These are phyloP conservation scores for Borostomias antarcticus DNA, from an alignment of 2,797 vertebrate genomes.

Conservation along the genomic window DNA sequence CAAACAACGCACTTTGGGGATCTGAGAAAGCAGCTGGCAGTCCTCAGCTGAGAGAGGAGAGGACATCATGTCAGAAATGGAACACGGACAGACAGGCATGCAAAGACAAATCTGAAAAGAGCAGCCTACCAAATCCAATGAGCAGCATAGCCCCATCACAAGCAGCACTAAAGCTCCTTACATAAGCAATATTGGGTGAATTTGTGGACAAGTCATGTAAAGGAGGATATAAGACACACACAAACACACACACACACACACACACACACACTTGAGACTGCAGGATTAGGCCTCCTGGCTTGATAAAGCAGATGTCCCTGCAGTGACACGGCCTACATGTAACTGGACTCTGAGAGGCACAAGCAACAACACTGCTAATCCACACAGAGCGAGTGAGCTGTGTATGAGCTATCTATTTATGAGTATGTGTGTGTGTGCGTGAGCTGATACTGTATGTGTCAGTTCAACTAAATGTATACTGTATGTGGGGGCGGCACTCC, in stretches of 20 bases:
- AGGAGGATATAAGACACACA: too few relatives aligned
- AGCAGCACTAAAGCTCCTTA: too few relatives aligned
- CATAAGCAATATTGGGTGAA: neutral
- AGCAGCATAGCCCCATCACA: too few relatives aligned
- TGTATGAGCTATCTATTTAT: neutral
- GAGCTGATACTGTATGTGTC: too few relatives aligned
- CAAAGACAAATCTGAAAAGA: neutral
- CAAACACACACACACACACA: too few relatives aligned
- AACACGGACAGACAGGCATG: conserved; percentile 10
- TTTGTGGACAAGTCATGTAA: neutral
- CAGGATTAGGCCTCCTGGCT: conserved; percentile 54
- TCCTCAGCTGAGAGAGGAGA: conserved; percentile 85
- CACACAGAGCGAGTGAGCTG: too few relatives aligned
- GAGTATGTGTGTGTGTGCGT: conserved; percentile 3
- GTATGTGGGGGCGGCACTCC: too few relatives aligned
- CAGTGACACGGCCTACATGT: conserved; percentile 5
- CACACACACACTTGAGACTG: conserved; percentile 14
- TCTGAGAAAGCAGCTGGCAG: conserved; percentile 93
- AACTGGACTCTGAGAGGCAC: conserved; percentile 6
- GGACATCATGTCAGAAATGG: conserved; percentile 46
- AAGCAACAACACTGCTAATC: conserved; percentile 26
- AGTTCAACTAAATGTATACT: too few relatives aligned
- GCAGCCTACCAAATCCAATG: too few relatives aligned
- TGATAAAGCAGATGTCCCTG: conserved; percentile 35
- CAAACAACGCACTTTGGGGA: conserved; percentile 94